Conservation (phyloP, 1,140 invertebrate genomes). For the Berghia stephanieae region DNA sequence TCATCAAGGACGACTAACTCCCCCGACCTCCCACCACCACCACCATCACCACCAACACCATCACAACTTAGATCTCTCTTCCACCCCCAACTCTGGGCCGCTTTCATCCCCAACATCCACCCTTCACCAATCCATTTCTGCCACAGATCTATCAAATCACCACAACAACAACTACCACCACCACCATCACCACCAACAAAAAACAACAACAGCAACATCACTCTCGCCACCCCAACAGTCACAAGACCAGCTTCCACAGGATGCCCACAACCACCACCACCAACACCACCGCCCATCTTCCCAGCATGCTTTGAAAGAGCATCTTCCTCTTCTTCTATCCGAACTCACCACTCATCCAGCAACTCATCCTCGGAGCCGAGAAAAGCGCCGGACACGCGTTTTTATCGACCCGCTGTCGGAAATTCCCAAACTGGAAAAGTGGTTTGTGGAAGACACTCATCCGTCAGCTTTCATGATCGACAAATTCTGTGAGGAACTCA, state of each 20-base stretch:
- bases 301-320: constrained; percentile 31
- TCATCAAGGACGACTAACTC: background rate
- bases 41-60: constrained; percentile 26
- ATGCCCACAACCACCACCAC: background rate
- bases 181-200: constrained; percentile 40
- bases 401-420: constrained; percentile 99
- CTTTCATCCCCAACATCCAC: no score
- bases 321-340: constrained; percentile 14
- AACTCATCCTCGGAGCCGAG: constrained; percentile 31
- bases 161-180: no score
- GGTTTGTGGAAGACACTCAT: constrained; percentile 97
- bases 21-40: background rate
- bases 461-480: constrained; percentile 95
- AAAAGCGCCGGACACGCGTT: constrained; percentile 91
- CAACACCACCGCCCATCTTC: constrained; percentile 30
- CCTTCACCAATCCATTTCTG: no score
- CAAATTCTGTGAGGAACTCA: constrained; percentile 95
- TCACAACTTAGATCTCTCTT: no score
- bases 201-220: constrained; percentile 33
- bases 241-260: no score
- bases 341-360: constrained; percentile 35
- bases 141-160: no score
- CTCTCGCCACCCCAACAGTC: constrained; percentile 32
- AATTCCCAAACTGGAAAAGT: constrained; percentile 94
- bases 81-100: no score